Base-by-base conservation (phyloP, 2,888 invertebrate species). In the Oligia fasciuncula region DNA sequence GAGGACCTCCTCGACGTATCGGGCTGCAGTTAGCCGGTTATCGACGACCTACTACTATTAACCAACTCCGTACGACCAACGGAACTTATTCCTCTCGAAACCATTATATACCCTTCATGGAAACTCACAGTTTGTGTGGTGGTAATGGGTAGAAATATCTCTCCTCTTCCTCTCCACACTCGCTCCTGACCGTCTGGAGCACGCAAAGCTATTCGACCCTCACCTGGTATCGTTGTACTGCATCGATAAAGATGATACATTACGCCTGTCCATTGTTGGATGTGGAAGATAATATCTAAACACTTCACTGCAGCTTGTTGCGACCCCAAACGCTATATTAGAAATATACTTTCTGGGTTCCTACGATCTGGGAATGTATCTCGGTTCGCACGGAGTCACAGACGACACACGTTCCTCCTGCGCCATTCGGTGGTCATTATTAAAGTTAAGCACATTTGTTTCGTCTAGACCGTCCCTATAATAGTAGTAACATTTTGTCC, bases 391-490 rank as follows among this genome's bases (percentile, higher is more conserved):
- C 14, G 23, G 19, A n/a, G 17, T 23, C 51, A 29, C 29, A 29
- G 29, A 29, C 29, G 29, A 29, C 29, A 29, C 51, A 23, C 23
- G 40, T 54, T 46, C 17, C 35, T 74, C 46, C 51, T 63, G 66
- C 46, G 43, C 62, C 68, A 71, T 72, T 29, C 11, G 62, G 66
- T 57, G 57, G 54, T 72, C 74, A 63, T 83, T 86, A 83, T 69
- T 63, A 62, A 49, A 86, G 73, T 68, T n/a, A 68, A 68, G 63
- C 73, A 60, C 87, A 66, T 87, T 83, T 29, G 63, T 77, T 73
- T 78, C n/a, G 84, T 79, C 87, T 87, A 79, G 84, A 73, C 79
- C 35, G 73, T 71, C 63, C 60, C 74, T 49, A 40, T 62, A 71
- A 23, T 35, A 35, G 84, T 35, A 74, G 84, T 35, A 72, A 85